phyloP scores from a whole-genome alignment of 1,140 invertebrate genomes.

The Ips nitidus region DNA sequence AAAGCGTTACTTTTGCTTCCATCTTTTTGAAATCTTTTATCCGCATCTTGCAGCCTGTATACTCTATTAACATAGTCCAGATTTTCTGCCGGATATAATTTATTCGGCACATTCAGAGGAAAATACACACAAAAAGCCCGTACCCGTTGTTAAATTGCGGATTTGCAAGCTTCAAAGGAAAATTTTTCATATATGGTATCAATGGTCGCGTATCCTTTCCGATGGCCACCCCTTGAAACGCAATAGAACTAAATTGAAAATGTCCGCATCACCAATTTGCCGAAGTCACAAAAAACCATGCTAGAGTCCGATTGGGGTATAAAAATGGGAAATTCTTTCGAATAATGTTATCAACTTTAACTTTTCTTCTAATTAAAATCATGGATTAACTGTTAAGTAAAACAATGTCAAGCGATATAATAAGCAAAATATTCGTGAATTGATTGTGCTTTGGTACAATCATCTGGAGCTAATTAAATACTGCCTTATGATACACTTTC shows the following conservation, averaged over 20 bases:
- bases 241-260: constrained; percentile 34
- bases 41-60: no score
- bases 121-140: background rate
- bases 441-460: no score
- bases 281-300: constrained; percentile 30
- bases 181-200: constrained; percentile 12
- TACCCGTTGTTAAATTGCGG: background rate
- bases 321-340: constrained; percentile 13
- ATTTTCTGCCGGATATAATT: background rate
- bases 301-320: constrained; percentile 5
- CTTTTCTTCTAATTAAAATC: no score
- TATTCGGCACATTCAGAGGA: background rate
- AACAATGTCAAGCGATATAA: no score
- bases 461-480: no score
- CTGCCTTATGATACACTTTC: no score
- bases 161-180: constrained; percentile 9
- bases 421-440: no score
- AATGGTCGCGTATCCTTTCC: constrained; percentile 7
- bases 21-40: background rate
- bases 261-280: constrained; percentile 37
- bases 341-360: background rate
- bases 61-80: no score
- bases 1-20: background rate
- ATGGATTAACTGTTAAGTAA: no score
- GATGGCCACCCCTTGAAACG: constrained; percentile 22